Percentiles rank a stretch among this genome's conserved stretches.
Conservation (phyloP, 30 jellyfish, hydroid and myxozoan species). For the Aurelia sp. region DNA sequence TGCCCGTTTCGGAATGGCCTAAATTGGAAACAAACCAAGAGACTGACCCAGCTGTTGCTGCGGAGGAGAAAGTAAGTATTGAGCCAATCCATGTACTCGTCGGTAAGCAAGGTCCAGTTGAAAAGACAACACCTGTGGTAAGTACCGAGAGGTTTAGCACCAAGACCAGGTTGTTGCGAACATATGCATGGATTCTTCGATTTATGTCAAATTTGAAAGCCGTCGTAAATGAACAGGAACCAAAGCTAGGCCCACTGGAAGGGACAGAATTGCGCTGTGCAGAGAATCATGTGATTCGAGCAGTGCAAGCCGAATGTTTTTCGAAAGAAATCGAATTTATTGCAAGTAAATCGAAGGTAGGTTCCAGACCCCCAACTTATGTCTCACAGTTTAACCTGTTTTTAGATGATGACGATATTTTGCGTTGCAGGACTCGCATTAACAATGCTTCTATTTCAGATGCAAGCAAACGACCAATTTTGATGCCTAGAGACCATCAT, state of each 20-base stretch:
- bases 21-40: neutral
- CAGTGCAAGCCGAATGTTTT: constrained; percentile 19
- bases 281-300: neutral
- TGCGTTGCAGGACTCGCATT: neutral
- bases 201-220: neutral
- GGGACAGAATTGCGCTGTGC: neutral
- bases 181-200: constrained; percentile 11
- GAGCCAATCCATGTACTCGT: neutral
- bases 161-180: neutral
- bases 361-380: neutral
- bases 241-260: neutral
- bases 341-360: constrained; percentile 1
- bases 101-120: too few species aligned
- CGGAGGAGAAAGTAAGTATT: constrained; percentile 6
- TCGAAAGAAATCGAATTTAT: neutral
- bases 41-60: constrained; percentile 10
- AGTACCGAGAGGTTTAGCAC: neutral
- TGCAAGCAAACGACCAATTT: constrained; percentile 1
- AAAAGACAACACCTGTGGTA: neutral
- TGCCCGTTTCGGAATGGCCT: too few species aligned
- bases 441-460: neutral
- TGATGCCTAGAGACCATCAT: constrained; percentile 8
- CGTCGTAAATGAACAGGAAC: neutral
- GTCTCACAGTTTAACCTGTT: constrained; percentile 23
- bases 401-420: neutral